phyloP scores from a whole-genome alignment of 2,113 vertebrate species.

The Pagrus major region DNA sequence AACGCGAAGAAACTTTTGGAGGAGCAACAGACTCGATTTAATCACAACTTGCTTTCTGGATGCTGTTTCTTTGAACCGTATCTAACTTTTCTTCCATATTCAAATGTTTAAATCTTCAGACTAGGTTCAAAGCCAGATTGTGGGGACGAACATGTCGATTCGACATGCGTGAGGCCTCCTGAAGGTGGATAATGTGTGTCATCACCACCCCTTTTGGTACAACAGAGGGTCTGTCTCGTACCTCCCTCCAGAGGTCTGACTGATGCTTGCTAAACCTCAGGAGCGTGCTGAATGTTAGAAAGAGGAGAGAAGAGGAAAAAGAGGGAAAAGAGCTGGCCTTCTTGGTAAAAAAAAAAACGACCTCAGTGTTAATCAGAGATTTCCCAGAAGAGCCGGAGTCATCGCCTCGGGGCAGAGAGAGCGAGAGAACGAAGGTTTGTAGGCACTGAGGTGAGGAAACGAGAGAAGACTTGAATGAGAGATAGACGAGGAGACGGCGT shows the following conservation, averaged over 20 bases:
- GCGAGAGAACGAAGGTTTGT: slow-evolving; percentile 43
- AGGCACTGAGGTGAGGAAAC: slow-evolving; percentile 74
- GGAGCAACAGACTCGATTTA: neutral
- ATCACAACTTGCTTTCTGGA: neutral
- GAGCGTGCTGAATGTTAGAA: slow-evolving; percentile 43
- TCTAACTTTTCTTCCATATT: neutral
- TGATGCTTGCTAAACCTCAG: slow-evolving; percentile 58
- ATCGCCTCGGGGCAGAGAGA: slow-evolving; percentile 66
- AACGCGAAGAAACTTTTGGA: neutral
- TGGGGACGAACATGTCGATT: neutral
- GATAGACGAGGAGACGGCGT: slow-evolving; percentile 65
- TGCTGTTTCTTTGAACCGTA: neutral
- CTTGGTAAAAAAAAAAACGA: slow-evolving; percentile 49
- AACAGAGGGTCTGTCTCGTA: slow-evolving; percentile 53
- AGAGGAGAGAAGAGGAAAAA: slow-evolving; percentile 34
- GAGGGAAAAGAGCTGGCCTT: slow-evolving; percentile 40
- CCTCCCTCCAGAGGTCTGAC: slow-evolving; percentile 40
- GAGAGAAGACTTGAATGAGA: slow-evolving; percentile 74
- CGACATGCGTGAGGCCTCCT: neutral
- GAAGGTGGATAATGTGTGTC: slow-evolving; percentile 53
- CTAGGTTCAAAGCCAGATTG: neutral
- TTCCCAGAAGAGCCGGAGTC: slow-evolving; percentile 73
- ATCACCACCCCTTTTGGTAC: slow-evolving; percentile 46
- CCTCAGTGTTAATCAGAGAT: slow-evolving; percentile 77
- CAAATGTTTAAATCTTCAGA: neutral